phyloP scores from a whole-genome alignment of 2,888 invertebrate species.

The Epistrophe grossulariae region DNA sequence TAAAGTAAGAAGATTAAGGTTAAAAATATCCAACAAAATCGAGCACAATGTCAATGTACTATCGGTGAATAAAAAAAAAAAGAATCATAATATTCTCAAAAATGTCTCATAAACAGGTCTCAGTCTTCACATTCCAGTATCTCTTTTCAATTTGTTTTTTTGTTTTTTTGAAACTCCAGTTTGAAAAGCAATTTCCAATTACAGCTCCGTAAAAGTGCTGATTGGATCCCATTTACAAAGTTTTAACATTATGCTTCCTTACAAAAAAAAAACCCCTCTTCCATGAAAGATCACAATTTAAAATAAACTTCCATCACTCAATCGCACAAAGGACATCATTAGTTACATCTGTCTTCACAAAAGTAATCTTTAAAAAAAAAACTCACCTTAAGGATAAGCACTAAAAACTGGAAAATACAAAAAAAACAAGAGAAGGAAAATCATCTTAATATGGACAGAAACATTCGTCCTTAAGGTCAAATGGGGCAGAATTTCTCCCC shows the following conservation, averaged over 20 bases:
- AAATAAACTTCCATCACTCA: constrained; percentile 26
- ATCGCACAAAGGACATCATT: constrained; percentile 26
- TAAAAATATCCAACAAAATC: too few species aligned
- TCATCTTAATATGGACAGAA: constrained; percentile 24
- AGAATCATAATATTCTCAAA: neutral
- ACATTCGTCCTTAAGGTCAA: constrained; percentile 38
- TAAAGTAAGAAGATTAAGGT: too few species aligned
- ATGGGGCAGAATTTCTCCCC: constrained; percentile 6
- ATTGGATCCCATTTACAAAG: constrained; percentile 28
- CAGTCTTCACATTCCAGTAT: neutral
- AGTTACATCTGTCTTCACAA: constrained; percentile 33
- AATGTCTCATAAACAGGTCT: neutral
- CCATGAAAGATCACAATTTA: constrained; percentile 27
- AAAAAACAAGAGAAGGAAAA: constrained; percentile 9
- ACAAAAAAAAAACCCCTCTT: neutral
- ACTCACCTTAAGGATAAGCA: constrained; percentile 7
- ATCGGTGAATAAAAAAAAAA: too few species aligned
- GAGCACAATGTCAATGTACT: too few species aligned
- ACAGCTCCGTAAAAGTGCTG: constrained; percentile 19
- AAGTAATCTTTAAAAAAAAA: constrained; percentile 24
- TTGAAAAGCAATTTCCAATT: constrained; percentile 15
- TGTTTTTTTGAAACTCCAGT: neutral
- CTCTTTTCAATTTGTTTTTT: neutral
- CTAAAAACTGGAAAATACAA: constrained; percentile 1
- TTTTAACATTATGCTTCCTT: neutral